Evolutionary conservation across 2,797 vertebrate species (phyloP).

Genomic region (Ciconia nigra): DNA sequence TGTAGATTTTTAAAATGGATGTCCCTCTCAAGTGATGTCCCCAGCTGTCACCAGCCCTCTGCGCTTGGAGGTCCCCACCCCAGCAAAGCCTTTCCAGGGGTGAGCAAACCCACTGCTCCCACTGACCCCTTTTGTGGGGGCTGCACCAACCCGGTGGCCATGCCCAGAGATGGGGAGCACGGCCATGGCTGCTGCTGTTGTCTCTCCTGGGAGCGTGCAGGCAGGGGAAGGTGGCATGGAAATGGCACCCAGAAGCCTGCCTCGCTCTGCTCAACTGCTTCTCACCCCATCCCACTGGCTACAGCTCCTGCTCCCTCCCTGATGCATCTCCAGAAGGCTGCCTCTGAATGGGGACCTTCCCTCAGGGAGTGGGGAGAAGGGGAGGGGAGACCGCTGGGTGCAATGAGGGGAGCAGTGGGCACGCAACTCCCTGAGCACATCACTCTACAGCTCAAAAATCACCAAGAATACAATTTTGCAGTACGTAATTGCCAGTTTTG

Average conservation of each 20-base stretch:
- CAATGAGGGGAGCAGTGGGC: background rate
- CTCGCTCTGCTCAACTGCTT: background rate
- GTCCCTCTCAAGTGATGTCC: background rate
- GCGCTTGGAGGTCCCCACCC: rapidly evolving
- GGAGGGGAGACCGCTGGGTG: background rate
- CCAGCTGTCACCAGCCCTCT: background rate
- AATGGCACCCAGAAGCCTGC: background rate
- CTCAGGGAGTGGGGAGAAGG: background rate
- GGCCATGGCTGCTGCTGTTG: rapidly evolving
- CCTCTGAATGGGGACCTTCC: background rate
- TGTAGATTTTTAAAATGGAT: background rate
- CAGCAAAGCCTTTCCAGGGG: background rate
- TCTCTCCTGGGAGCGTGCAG: background rate
- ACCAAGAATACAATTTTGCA: background rate
- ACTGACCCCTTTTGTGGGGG: background rate
- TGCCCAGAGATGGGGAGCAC: background rate
- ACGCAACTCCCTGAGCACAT: rapidly evolving
- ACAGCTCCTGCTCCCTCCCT: background rate
- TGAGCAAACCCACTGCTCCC: background rate
- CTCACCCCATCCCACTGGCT: background rate
- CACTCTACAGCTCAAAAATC: background rate
- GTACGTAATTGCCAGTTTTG: background rate
- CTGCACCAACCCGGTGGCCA: rapidly evolving
- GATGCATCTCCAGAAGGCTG: background rate
- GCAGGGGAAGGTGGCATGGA: background rate